Percentiles rank a stretch among this genome's conserved stretches.
These are phyloP conservation scores for Etia nguti DNA, from an alignment of 2,113 vertebrate species.

Conservation along the genomic window DNA sequence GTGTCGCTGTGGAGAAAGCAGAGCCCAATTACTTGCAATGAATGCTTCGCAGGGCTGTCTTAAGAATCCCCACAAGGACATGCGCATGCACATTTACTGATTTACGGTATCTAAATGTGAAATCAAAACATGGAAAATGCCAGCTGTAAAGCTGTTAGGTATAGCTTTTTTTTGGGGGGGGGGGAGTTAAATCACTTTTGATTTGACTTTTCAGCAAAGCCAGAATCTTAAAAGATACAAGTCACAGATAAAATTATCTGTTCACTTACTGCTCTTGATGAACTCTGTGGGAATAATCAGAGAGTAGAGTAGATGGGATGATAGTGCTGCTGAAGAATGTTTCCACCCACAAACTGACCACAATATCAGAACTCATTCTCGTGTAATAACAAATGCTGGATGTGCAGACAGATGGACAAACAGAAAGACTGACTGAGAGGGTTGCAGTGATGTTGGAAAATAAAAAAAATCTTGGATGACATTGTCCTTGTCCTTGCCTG, in stretches of 20 bases:
- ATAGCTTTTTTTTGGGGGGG: rapidly evolving
- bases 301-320: background rate
- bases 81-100: background rate
- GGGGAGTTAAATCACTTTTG: background rate
- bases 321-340: background rate
- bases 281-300: background rate
- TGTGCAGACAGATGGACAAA: background rate
- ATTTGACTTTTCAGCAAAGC: background rate
- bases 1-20: conserved; percentile 43
- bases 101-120: background rate
- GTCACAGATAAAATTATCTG: background rate
- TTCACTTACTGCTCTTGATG: background rate
- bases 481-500: background rate
- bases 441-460: background rate
- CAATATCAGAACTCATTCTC: background rate
- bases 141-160: background rate
- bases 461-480: background rate
- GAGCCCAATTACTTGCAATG: conserved; percentile 44
- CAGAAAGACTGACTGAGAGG: background rate
- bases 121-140: conserved; percentile 11
- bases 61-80: conserved; percentile 18
- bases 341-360: background rate
- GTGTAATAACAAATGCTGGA: background rate
- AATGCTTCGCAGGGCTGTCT: conserved; percentile 44
- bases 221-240: background rate